phyloP scores from a whole-genome alignment of 1,140 invertebrate species.

The Drosophila hydei region DNA sequence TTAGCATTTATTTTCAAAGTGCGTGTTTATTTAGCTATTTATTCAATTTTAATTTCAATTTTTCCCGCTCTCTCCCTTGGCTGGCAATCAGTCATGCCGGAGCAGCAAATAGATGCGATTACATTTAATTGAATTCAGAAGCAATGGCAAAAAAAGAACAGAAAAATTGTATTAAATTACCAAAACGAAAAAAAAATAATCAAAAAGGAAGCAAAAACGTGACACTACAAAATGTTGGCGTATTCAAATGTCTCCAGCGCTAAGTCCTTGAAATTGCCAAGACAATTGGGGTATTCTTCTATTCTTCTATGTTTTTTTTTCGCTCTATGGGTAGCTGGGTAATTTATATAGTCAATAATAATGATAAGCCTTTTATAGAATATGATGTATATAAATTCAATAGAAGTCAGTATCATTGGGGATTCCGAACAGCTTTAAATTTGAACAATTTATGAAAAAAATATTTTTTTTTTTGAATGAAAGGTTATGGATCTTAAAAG shows the following conservation, averaged over 20 bases:
- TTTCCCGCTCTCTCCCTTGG: slow-evolving; percentile 19
- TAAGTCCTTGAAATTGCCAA: slow-evolving; percentile 36
- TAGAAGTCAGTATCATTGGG: too few relatives aligned
- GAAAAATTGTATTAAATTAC: slow-evolving; percentile 73
- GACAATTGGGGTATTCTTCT: slow-evolving; percentile 21
- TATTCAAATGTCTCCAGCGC: slow-evolving; percentile 70
- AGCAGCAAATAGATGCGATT: slow-evolving; percentile 73
- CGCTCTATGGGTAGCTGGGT: slow-evolving; percentile 7
- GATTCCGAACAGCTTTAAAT: too few relatives aligned
- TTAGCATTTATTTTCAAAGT: slow-evolving; percentile 74
- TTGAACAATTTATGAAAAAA: too few relatives aligned
- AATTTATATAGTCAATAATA: slow-evolving; percentile 21
- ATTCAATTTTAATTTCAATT: slow-evolving; percentile 70
- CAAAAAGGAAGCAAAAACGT: slow-evolving; percentile 73
- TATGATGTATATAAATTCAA: too few relatives aligned
- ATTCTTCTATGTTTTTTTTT: slow-evolving; percentile 23
- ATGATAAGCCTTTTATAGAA: too few relatives aligned
- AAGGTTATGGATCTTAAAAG: too few relatives aligned
- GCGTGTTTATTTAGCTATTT: slow-evolving; percentile 78
- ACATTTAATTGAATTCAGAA: slow-evolving; percentile 78
- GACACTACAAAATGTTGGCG: slow-evolving; percentile 58
- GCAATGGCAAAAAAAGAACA: slow-evolving; percentile 25
- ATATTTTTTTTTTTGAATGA: too few relatives aligned
- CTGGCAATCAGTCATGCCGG: slow-evolving; percentile 67
- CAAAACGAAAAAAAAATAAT: slow-evolving; percentile 60